phyloP scores from a whole-genome alignment of 2,113 vertebrate species.

The Columba janthina region DNA sequence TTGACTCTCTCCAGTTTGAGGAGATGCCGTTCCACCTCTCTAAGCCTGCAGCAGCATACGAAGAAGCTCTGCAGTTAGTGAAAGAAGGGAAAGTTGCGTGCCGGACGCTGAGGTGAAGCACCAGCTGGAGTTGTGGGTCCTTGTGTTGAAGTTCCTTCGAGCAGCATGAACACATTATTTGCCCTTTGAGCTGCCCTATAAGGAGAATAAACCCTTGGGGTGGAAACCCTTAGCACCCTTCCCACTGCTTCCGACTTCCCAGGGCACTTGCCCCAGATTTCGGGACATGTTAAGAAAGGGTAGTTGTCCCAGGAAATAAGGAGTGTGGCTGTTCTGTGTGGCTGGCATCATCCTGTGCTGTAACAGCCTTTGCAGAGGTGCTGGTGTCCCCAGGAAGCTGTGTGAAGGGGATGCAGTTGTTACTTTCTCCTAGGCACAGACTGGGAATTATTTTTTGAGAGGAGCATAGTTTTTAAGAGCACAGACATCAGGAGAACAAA shows the following conservation, averaged over 20 bases:
- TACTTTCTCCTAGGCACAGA: not conserved
- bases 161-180: not conserved
- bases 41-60: conserved; percentile 87
- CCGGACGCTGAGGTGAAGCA: conserved; percentile 85
- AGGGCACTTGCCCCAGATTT: not conserved
- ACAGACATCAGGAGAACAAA: not conserved
- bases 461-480: not conserved
- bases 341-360: not conserved
- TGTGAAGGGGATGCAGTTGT: not conserved
- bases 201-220: not conserved
- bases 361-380: not conserved
- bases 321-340: not conserved
- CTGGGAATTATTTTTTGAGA: not conserved
- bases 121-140: not conserved
- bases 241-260: not conserved
- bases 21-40: conserved; percentile 79
- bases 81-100: conserved; percentile 82
- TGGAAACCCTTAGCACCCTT: not conserved
- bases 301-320: not conserved
- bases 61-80: conserved; percentile 87
- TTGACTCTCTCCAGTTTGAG: conserved; percentile 82
- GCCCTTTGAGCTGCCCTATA: not conserved
- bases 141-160: not conserved
- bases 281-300: not conserved
- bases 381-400: not conserved